phyloP scores from a whole-genome alignment of 2,113 vertebrate genomes.

The Furnarius figulus region DNA sequence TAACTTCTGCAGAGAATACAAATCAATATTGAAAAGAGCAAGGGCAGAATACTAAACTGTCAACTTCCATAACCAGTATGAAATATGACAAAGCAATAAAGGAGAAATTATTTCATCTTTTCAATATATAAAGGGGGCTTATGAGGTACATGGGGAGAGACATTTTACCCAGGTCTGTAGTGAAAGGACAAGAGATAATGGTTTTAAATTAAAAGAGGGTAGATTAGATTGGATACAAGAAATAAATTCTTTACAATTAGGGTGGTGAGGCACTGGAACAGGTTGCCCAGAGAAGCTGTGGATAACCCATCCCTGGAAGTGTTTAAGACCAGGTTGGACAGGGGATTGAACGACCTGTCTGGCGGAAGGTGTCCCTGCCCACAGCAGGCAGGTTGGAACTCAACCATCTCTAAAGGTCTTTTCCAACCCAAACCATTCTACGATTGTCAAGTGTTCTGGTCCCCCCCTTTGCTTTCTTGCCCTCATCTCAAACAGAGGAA shows the following conservation, averaged over 20 bases:
- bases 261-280: not conserved
- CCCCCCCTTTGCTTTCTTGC: not conserved
- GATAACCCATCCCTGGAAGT: not conserved
- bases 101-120: not conserved
- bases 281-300: not conserved
- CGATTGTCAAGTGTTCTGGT: not conserved
- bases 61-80: not conserved
- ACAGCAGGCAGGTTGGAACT: not conserved
- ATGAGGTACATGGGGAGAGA: not conserved
- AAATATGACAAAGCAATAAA: not conserved
- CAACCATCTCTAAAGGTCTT: not conserved
- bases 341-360: not conserved
- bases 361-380: not conserved
- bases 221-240: not conserved
- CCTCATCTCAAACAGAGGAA: not conserved
- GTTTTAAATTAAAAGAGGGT: not conserved
- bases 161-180: not conserved
- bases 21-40: conserved; percentile 37
- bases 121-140: not conserved
- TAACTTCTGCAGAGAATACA: not conserved
- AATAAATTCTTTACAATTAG: not conserved
- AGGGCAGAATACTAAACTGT: conserved; percentile 8
- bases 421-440: not conserved
- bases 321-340: not conserved
- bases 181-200: not conserved